Evolutionary conservation across 2,888 invertebrate genomes (phyloP).

Genomic region (Crossocerus cetratus): DNA sequence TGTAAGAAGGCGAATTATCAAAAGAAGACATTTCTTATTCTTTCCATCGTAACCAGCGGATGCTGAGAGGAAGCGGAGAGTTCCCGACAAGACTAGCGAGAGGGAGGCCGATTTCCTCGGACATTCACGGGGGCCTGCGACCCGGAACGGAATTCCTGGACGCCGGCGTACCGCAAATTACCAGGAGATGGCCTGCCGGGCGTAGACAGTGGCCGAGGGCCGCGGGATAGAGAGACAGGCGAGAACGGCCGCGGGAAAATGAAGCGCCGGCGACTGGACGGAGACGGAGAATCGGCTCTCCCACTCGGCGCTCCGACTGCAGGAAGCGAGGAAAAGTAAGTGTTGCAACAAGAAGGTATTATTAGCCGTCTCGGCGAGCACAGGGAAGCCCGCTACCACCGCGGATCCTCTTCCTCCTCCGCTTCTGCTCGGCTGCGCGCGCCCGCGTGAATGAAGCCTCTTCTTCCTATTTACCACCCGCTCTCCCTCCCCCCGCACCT

Average conservation of each 20-base stretch:
- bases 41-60: too few relatives aligned
- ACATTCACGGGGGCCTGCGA: constrained; percentile 38
- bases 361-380: constrained; percentile 59
- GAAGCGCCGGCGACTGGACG: not conserved
- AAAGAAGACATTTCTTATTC: too few relatives aligned
- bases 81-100: not conserved
- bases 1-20: too few relatives aligned
- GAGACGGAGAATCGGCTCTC: constrained; percentile 13
- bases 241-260: too few relatives aligned
- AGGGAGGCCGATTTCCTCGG: constrained; percentile 31
- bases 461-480: too few relatives aligned
- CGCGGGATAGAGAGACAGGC: constrained; percentile 14
- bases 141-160: constrained; percentile 61
- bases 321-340: constrained; percentile 46
- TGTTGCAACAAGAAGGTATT: constrained; percentile 52
- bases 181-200: constrained; percentile 32
- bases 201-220: constrained; percentile 32
- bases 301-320: constrained; percentile 29
- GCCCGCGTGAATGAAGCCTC: constrained; percentile 19
- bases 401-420: too few relatives aligned
- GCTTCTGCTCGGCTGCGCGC: constrained; percentile 10
- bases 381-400: constrained; percentile 35
- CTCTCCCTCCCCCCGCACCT: not conserved
- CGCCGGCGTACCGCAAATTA: constrained; percentile 53
- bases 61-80: too few relatives aligned